These are phyloP conservation scores for Eumeta japonica DNA, from an alignment of 1,140 invertebrate species.

Conservation along the genomic window DNA sequence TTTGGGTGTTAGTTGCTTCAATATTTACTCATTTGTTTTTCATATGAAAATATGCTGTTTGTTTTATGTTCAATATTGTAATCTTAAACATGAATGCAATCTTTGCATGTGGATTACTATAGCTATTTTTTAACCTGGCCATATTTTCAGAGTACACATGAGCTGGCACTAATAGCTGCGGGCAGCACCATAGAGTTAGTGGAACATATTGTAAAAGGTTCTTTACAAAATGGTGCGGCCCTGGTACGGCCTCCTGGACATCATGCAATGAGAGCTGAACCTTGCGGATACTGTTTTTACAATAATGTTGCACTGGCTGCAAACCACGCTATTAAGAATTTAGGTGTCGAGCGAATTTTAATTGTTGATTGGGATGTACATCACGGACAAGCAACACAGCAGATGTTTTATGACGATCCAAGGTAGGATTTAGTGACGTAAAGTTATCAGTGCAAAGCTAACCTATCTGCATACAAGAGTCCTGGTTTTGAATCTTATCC, in stretches of 20 bases:
- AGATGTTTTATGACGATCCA: slow-evolving; percentile 90
- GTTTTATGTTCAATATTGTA: too few species aligned
- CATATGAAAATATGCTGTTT: too few species aligned
- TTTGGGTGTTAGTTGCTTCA: too few species aligned
- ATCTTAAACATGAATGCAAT: too few species aligned
- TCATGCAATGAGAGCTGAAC: slow-evolving; percentile 89
- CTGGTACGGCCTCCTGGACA: slow-evolving; percentile 89
- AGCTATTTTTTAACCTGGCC: too few species aligned
- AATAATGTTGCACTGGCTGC: slow-evolving; percentile 96
- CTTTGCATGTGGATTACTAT: too few species aligned
- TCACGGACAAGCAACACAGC: slow-evolving; percentile 93
- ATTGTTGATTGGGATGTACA: slow-evolving; percentile 98
- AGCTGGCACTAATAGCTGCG: slow-evolving; percentile 71
- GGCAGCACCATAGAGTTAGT: slow-evolving; percentile 82
- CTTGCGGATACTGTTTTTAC: slow-evolving; percentile 93
- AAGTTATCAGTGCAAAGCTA: too few species aligned
- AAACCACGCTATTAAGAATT: slow-evolving; percentile 69
- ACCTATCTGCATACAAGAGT: neutral
- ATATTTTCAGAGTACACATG: slow-evolving; percentile 81
- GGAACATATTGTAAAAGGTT: slow-evolving; percentile 66
- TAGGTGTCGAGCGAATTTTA: slow-evolving; percentile 64
- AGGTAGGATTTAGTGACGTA: slow-evolving; percentile 68
- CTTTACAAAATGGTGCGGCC: slow-evolving; percentile 84
- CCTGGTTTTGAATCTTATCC: too few species aligned
- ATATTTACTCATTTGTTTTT: too few species aligned